phyloP scores from a whole-genome alignment of 2,113 vertebrate genomes.

The Embiotoca jacksoni region DNA sequence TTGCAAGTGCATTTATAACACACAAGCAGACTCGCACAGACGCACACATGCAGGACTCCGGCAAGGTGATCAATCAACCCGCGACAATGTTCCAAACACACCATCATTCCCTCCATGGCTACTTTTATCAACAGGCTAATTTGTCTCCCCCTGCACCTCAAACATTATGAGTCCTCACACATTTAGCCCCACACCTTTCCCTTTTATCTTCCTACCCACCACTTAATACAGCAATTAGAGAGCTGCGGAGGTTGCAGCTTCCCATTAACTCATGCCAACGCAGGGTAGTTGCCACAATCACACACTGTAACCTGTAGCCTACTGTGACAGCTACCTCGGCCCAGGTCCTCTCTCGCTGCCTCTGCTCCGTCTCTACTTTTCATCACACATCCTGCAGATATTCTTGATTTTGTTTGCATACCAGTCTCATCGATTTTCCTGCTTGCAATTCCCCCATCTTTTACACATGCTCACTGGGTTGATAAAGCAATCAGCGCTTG shows the following conservation, averaged over 20 bases:
- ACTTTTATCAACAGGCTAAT: conserved; percentile 78
- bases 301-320: conserved; percentile 57
- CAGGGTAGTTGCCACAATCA: conserved; percentile 49
- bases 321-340: conserved; percentile 47
- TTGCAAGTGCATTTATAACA: conserved; percentile 49
- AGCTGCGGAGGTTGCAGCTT: conserved; percentile 60
- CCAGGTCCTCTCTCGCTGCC: neutral
- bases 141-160: conserved; percentile 73
- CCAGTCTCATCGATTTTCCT: conserved; percentile 62
- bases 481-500: conserved; percentile 71
- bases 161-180: conserved; percentile 68
- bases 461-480: conserved; percentile 47
- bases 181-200: conserved; percentile 74
- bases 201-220: conserved; percentile 74
- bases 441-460: conserved; percentile 44
- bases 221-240: conserved; percentile 79
- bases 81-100: conserved; percentile 61
- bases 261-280: conserved; percentile 64
- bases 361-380: conserved; percentile 41
- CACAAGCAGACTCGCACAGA: conserved; percentile 33
- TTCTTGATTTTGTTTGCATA: conserved; percentile 43
- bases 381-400: conserved; percentile 30
- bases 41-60: conserved; percentile 11
- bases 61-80: conserved; percentile 72
- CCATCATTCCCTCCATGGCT: conserved; percentile 54